Evolutionary conservation across 1,140 invertebrate genomes (phyloP).

Genomic region (Andrena cerasifolii): DNA sequence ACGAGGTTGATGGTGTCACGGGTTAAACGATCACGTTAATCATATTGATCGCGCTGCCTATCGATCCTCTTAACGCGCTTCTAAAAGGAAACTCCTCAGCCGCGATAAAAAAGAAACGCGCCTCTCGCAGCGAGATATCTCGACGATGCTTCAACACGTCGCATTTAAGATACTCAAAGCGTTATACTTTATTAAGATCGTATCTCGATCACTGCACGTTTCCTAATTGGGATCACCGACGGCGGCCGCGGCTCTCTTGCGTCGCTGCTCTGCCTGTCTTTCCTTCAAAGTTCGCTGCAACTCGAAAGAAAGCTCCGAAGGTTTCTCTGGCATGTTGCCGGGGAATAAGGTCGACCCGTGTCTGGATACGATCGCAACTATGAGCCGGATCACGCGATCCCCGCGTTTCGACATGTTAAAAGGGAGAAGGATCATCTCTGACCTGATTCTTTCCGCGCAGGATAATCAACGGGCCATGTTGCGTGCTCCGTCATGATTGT

Average conservation of each 20-base stretch:
- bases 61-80: background rate
- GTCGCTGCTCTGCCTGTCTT: too few species aligned
- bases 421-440: conserved; percentile 3
- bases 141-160: background rate
- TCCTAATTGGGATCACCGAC: too few species aligned
- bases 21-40: conserved; percentile 10
- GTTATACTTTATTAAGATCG: background rate
- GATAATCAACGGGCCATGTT: background rate
- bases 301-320: background rate
- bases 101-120: too few species aligned
- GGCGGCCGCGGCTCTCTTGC: too few species aligned
- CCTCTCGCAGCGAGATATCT: background rate
- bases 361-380: background rate
- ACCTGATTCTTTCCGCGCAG: background rate
- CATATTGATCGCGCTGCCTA: background rate
- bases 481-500: background rate
- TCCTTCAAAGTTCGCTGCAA: too few species aligned
- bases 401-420: background rate
- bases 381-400: background rate
- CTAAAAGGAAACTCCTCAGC: background rate
- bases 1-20: background rate
- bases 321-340: background rate
- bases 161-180: too few species aligned
- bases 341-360: background rate
- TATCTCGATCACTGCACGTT: background rate